Evolutionary conservation across 2,888 invertebrate species (phyloP), one percentile per base, ranked within the genome.

Genomic region (Hoplodrina blanda): DNA sequence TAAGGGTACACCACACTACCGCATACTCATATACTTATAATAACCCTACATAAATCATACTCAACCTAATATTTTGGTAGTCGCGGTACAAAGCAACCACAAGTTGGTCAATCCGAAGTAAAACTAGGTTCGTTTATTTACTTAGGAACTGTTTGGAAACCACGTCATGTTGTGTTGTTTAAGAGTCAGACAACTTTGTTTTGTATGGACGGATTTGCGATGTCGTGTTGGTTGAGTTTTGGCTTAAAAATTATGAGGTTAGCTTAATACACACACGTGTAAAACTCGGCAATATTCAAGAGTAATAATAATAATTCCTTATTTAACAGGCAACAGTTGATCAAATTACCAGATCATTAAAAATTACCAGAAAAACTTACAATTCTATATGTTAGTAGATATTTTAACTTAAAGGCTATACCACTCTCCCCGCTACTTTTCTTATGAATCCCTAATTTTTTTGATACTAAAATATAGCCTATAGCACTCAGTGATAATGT

Each of bases 81-180:
- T 44, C 56, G 75, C 13, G 78, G 78, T 71, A 75, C 72, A 78
- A 73, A 80, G 71, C 76, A 55, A 73, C 85, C 83, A 73, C 76
- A 78, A 77, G 17, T 75, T 76, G 80, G 75, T 72, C 78, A 77
- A 75, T 76, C 63, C 66, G 30, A 62, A 78, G 59, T 76, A 67
- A 55, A 78, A 76, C 69, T 77, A 69, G 67, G 61, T 82, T 76
- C 75, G 85, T 90, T 91, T 92, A 88, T 91, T 91, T 91, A 90
- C 86, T 84, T 84, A 84, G 81, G 84, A 78, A 80, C 82, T 84
- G 87, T 83, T 87, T 89, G 88, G 84, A 85, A 86, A 87, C 90
- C 91, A 89, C 88, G n/a, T n/a, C n/a, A 89, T 89, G 90, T 85
- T 81, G 75, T 70, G 63, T 87, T 76, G 85, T 73, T 62, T 76